These are phyloP conservation scores for Drosophila tropicalis DNA, from an alignment of 1,140 invertebrate genomes.

Conservation along the genomic window DNA sequence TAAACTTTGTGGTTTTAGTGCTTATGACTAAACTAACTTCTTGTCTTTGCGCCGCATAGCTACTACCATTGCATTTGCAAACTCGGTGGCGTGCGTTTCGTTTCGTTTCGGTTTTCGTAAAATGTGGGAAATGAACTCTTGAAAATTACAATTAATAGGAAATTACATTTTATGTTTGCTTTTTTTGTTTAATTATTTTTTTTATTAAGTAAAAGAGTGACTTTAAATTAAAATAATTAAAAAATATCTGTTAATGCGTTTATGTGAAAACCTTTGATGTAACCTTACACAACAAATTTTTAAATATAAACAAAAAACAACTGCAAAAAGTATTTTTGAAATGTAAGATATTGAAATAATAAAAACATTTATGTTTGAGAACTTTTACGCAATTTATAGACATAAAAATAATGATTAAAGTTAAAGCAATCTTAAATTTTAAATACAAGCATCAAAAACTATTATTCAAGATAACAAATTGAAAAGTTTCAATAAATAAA, in stretches of 20 bases:
- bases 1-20: conserved; percentile 51
- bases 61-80: conserved; percentile 70
- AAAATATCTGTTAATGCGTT: too few relatives aligned
- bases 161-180: conserved; percentile 10
- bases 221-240: too few relatives aligned
- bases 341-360: neutral
- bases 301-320: neutral
- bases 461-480: too few relatives aligned
- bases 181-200: neutral
- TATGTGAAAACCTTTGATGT: too few relatives aligned
- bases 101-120: conserved; percentile 42
- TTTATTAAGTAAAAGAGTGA: neutral
- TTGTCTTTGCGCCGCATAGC: conserved; percentile 49
- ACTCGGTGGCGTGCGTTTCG: conserved; percentile 72
- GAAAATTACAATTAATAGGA: conserved; percentile 16
- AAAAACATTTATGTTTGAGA: neutral
- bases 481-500: too few relatives aligned
- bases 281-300: too few relatives aligned
- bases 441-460: too few relatives aligned
- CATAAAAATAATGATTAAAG: too few relatives aligned
- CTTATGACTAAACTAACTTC: conserved; percentile 56
- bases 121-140: too few relatives aligned
- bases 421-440: too few relatives aligned
- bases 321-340: neutral
- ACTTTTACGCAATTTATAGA: neutral